Evolutionary conservation across 2,113 vertebrate genomes (phyloP).

Genomic region (Sapajus apella): DNA sequence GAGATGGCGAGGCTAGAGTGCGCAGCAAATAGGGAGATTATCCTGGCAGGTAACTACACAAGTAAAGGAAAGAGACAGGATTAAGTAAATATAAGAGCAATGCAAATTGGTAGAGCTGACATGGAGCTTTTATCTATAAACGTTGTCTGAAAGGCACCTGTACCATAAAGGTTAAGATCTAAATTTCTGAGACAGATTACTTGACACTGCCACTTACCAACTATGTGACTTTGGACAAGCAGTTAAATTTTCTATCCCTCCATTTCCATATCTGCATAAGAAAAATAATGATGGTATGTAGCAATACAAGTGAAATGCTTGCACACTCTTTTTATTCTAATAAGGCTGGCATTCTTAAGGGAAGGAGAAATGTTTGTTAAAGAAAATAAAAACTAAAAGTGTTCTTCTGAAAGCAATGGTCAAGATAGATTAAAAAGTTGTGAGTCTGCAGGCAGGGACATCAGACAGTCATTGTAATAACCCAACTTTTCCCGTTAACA

Average conservation of each 20-base stretch:
- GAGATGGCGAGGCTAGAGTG: background rate
- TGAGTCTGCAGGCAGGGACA: background rate
- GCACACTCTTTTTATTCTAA: background rate
- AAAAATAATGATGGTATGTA: background rate
- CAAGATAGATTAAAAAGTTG: background rate
- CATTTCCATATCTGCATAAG: background rate
- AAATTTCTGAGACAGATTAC: background rate
- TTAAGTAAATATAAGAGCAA: background rate
- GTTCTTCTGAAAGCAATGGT: background rate
- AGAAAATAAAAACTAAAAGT: background rate
- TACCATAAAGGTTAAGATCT: background rate
- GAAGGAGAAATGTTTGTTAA: background rate
- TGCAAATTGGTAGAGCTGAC: background rate
- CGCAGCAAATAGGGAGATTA: background rate
- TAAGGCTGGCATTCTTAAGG: background rate
- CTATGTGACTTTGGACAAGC: background rate
- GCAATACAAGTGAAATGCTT: background rate
- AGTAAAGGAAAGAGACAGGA: background rate
- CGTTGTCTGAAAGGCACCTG: background rate
- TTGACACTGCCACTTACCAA: background rate
- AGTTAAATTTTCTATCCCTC: background rate
- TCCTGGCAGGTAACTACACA: background rate
- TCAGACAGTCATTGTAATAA: background rate
- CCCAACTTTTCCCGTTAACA: background rate
- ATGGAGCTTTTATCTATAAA: background rate